Evolutionary conservation across 2,797 vertebrate species (phyloP), one percentile per base, ranked within the genome.

Genomic region (Silurus aristotelis): DNA sequence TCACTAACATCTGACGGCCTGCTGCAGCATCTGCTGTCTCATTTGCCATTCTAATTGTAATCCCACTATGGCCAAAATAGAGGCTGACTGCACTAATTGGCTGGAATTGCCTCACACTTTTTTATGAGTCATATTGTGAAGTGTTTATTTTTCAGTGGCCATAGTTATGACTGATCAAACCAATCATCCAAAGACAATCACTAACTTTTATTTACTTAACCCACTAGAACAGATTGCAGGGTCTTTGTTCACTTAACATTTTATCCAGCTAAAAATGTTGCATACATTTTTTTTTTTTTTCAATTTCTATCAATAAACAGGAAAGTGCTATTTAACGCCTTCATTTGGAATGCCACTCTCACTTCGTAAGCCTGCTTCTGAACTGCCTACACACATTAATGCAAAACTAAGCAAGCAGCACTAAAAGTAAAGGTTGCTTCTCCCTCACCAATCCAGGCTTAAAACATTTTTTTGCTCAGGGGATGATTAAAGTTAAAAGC

Each of bases 381-480:
- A 90, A 87, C 87, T 87, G 86, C 90, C 89, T 86, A 64, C 81
- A 17, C 85, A 19, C 88, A 90, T 88, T 91, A 92, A 92, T 89
- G 83, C 86, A 91, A 91, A 92, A 92, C 92, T 90, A 92, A 94
- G 92, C 91, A 93, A 90, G 75, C 67, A 72, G 87, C 88, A 88
- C 82, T 60, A 82, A 86, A 85, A 88, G 89, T 90, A 89, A 87
- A 87, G 71, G 70, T 77, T 12, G 20, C 88, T 46, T 86, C 77
- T 85, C 82, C 77, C 73, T 66, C 46, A 83, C 71, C 82, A 71
- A 76, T 83, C 72, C 84, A 80, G 75, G 82, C 86, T 86, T 85
- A 87, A 87, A 87, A 83, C 58, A 75, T 81, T 88, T 52, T 52
- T 86, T 80, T 80, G 79, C 60, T 71, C 48, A 73, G 75, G 68